phyloP scores from a whole-genome alignment of 2,888 invertebrate genomes.

The Neoitamus cyanurus region DNA sequence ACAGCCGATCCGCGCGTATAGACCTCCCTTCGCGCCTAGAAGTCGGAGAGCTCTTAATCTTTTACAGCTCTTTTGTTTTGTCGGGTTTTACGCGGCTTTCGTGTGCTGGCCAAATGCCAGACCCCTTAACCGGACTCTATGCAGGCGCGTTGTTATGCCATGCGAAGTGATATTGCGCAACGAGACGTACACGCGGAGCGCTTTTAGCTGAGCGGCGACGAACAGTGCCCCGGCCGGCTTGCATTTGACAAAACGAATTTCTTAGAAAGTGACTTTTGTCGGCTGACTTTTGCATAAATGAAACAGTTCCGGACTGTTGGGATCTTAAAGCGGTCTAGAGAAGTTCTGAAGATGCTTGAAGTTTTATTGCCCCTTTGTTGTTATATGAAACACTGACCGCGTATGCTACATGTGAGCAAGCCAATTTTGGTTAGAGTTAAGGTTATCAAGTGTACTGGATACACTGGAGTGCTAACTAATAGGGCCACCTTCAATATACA shows the following conservation, averaged over 20 bases:
- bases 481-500: no score
- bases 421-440: no score
- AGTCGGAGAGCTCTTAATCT: neutral
- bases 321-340: no score
- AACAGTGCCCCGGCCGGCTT: neutral
- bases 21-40: neutral
- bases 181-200: neutral
- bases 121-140: neutral
- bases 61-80: constrained; percentile 18
- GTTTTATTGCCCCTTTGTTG: no score
- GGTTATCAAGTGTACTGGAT: no score
- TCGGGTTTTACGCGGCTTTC: neutral
- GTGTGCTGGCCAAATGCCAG: neutral
- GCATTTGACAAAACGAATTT: neutral
- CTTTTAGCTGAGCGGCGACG: neutral
- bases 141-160: neutral
- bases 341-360: no score
- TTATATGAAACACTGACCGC: no score
- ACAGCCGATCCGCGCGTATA: neutral
- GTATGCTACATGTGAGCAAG: no score
- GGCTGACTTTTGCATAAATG: neutral
- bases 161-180: constrained; percentile 20
- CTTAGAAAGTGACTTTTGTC: neutral
- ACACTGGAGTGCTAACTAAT: no score
- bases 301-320: no score